These are phyloP conservation scores for Lycopodina hypogea DNA, from an alignment of 37 sponge, comb jelly and placozoan species.

Conservation along the genomic window DNA sequence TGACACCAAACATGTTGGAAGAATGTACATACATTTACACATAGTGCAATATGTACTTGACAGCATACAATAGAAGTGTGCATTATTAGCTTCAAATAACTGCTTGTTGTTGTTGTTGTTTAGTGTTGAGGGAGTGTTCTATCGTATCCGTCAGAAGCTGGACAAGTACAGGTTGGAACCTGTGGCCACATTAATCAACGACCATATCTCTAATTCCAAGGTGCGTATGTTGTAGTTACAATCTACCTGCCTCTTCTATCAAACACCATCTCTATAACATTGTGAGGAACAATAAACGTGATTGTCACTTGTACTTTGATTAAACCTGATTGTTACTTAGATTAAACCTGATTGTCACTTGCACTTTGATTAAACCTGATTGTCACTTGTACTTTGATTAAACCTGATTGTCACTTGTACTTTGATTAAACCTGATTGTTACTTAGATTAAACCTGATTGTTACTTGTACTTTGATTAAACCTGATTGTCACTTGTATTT, in stretches of 20 bases:
- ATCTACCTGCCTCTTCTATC: too few relatives aligned
- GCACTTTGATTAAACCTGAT: too few relatives aligned
- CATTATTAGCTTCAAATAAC: background rate
- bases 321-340: background rate
- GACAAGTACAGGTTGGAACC: constrained; percentile 30
- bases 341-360: too few relatives aligned
- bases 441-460: too few relatives aligned
- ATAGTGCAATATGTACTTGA: background rate
- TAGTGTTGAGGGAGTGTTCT: constrained; percentile 51
- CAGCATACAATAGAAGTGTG: background rate
- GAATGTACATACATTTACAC: constrained; percentile 40
- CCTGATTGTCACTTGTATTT: too few relatives aligned
- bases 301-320: too few relatives aligned
- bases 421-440: too few relatives aligned
- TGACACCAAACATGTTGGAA: constrained; percentile 40
- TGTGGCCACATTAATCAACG: constrained; percentile 11
- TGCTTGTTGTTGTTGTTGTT: background rate
- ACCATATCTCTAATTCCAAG: constrained; percentile 25
- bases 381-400: too few relatives aligned
- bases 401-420: too few relatives aligned
- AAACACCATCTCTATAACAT: background rate
- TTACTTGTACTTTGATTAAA: too few relatives aligned
- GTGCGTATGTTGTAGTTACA: constrained; percentile 1
- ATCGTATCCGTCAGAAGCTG: constrained; percentile 37
- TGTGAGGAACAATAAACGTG: background rate